Base-by-base conservation (phyloP, 2,888 invertebrate species). In the Dilophus febrilis region DNA sequence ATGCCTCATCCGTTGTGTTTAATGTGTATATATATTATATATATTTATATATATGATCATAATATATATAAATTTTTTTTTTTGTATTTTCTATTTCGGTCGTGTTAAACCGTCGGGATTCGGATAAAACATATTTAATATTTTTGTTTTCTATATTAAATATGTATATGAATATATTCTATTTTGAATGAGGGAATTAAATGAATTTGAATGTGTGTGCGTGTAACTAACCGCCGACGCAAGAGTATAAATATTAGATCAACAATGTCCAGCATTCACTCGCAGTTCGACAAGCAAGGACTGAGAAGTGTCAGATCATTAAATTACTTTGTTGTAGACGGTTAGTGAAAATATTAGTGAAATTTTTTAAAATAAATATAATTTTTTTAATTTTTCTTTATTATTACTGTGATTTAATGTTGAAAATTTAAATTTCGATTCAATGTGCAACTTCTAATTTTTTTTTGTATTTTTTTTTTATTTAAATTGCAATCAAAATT, bases 191-290 rank as follows among this genome's bases (percentile, higher is more conserved):
- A n/a, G n/a, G n/a, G n/a, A n/a, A n/a, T n/a, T n/a, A n/a, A n/a
- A n/a, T n/a, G n/a, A n/a, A 16, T 10, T 17, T 14, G 10, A 18
- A 22, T 22, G 22, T 29, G 11, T 29, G 34, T 18, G 12, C 11
- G 34, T 34, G 12, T 8, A 17, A 18, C n/a, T 18, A 34, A 34
- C 17, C 36, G 32, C 40, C 36, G 40, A 43, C 37, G 33, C 38
- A 22, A 51, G 54, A 54, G 57, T 61, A 61, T 61, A 61, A 61
- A 61, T 61, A 61, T 56, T 60, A 57, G 60, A 55, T 51, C 55
- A 54, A 43, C 48, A 45, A 51, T 51, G 50, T 61, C 60, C 59
- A 59, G 62, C 52, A 56, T 51, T 45, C 61, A 61, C 62, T 61
- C 61, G 61, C 61, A 61, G 60, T 61, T 61, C 61, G 58, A 36